phyloP scores from a whole-genome alignment of 2,888 invertebrate species.

The Zygaena filipendulae region DNA sequence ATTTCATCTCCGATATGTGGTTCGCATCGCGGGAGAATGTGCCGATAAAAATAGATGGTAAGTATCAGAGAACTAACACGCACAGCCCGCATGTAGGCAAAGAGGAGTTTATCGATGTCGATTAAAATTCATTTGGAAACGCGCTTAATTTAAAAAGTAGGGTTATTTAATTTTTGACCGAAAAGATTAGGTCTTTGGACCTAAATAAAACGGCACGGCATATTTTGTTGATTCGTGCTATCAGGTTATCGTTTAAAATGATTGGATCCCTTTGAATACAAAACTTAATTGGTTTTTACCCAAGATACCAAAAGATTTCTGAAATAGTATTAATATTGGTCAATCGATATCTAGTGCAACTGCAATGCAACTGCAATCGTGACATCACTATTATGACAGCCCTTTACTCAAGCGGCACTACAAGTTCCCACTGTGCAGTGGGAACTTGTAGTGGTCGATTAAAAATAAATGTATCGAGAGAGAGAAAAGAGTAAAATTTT shows the following conservation, averaged over 20 bases:
- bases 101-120: conserved; percentile 8
- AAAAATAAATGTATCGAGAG: conserved; percentile 49
- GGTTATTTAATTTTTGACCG: not conserved
- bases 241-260: no score
- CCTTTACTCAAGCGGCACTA: no score
- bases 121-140: conserved; percentile 3
- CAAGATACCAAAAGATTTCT: no score
- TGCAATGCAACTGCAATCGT: conserved; percentile 10
- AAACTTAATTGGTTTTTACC: no score
- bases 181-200: not conserved
- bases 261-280: no score
- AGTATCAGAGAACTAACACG: conserved; percentile 35
- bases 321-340: no score
- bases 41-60: conserved; percentile 43
- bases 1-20: conserved; percentile 31
- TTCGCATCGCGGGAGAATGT: conserved; percentile 22
- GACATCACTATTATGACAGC: conserved; percentile 23
- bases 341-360: conserved; percentile 14
- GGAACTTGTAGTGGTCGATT: conserved; percentile 31
- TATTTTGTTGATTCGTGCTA: no score
- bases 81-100: conserved; percentile 26
- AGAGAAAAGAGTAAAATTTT: conserved; percentile 47
- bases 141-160: no score
- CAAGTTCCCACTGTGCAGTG: conserved; percentile 29
- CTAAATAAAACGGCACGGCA: not conserved